Evolutionary conservation across 2,888 invertebrate genomes (phyloP).

Genomic region (Phalera bucephala): DNA sequence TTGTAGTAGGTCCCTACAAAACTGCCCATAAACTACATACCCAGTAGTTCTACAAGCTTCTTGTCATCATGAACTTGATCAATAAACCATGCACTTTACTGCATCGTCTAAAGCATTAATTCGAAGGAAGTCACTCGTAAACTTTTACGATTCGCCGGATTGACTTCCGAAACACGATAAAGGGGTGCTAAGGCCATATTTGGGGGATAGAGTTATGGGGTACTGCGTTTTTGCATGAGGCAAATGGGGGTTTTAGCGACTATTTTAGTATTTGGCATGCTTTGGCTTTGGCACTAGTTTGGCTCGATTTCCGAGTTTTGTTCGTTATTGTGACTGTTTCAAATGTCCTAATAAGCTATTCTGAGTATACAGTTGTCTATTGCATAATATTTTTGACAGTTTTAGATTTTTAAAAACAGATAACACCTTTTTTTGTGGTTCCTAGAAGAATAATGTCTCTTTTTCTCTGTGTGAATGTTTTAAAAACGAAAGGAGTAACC

Average conservation of each 20-base stretch:
- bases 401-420: too few relatives aligned
- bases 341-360: neutral
- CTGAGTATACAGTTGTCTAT: neutral
- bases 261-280: neutral
- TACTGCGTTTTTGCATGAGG: conserved; percentile 1
- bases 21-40: too few relatives aligned
- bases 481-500: too few relatives aligned
- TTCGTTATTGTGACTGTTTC: neutral
- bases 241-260: neutral
- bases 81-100: neutral
- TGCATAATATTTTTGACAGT: too few relatives aligned
- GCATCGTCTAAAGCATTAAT: conserved; percentile 46
- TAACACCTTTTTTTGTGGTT: too few relatives aligned
- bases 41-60: too few relatives aligned
- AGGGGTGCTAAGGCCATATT: conserved; percentile 47
- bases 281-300: too few relatives aligned
- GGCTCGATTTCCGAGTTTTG: too few relatives aligned
- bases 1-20: too few relatives aligned
- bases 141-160: conserved; percentile 72
- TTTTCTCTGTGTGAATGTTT: too few relatives aligned
- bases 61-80: neutral
- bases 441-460: too few relatives aligned
- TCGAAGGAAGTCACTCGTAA: conserved; percentile 75
- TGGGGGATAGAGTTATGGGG: neutral
- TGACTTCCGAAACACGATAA: conserved; percentile 54